Base-by-base conservation (phyloP, 2,797 vertebrate genomes). In the Malacoctenus gilli region DNA sequence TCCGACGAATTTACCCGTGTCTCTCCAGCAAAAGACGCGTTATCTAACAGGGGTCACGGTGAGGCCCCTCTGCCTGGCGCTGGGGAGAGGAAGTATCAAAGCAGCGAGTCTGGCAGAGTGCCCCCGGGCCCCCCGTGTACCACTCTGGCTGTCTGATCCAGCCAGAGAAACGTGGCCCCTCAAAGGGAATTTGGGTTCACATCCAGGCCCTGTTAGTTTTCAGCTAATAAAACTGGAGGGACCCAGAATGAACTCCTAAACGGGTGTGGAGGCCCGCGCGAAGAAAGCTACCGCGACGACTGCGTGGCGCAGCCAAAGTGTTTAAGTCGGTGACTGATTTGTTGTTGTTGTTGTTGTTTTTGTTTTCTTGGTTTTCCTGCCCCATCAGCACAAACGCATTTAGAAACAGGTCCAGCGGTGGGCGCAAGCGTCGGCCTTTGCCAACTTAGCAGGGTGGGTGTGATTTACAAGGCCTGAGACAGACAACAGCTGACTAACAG, bases 21-120 rank as follows among this genome's bases (percentile, higher is more conserved):
- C 72, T 72, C 65, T 71, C 54, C 71, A 73, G 73, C 66, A 74
- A 56, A n/a, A 80, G 76, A 71, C 67, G 49, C 58, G 82, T 90
- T 91, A 89, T 81, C 77, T 82, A 91, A 91, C 78, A 49, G 74
- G 66, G 86, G 84, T 88, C 80, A 87, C 4, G 22, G 14, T 40
- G 59, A 76, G 85, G 82, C 51, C 61, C 59, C 74, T 75, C 61
- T 66, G 81, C 83, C 78, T 72, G 71, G 77, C 66, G 73, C 59
- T 75, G 66, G 41, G 41, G 67, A 84, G 78, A 80, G 83, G 83
- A 87, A 82, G 79, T 79, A 77, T 86, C 80, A 82, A 78, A 87
- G 87, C 73, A 64, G 75, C 71, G 54, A 51, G 80, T 89, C 83
- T 84, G 84, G 75, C 85, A 75, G 75, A 76, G 64, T 12, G 42